Percentiles rank a stretch among this genome's conserved stretches.
These are phyloP conservation scores for Thunnus maccoyii DNA, from an alignment of 2,113 vertebrate species.

Conservation along the genomic window DNA sequence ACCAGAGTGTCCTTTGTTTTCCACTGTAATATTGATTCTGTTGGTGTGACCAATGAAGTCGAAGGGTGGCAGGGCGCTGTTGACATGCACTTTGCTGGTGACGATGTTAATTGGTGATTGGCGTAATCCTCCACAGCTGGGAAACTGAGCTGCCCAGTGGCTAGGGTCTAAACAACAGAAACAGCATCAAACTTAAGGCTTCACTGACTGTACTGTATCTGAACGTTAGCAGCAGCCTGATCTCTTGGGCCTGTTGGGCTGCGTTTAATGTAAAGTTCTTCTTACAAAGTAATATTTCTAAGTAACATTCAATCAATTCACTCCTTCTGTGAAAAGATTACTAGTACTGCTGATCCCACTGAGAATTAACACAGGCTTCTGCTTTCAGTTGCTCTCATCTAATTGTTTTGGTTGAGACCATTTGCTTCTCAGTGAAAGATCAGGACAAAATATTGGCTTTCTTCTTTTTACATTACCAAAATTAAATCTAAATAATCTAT, in stretches of 20 bases:
- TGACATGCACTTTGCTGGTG: constrained; percentile 71
- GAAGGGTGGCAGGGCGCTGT: constrained; percentile 79
- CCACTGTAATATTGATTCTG: constrained; percentile 73
- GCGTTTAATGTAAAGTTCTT: too few relatives aligned
- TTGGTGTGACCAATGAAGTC: constrained; percentile 85
- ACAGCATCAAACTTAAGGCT: constrained; percentile 1
- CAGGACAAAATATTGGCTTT: too few relatives aligned
- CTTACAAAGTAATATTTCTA: too few relatives aligned
- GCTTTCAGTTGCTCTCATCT: background rate
- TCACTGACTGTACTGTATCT: background rate
- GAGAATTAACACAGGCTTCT: too few relatives aligned
- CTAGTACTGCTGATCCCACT: too few relatives aligned
- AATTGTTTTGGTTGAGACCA: background rate
- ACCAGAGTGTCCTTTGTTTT: constrained; percentile 90
- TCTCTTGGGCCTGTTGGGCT: too few relatives aligned
- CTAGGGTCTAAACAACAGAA: constrained; percentile 81
- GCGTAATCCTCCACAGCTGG: constrained; percentile 65
- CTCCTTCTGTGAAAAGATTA: too few relatives aligned
- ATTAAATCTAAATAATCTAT: too few relatives aligned
- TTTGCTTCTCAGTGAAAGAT: too few relatives aligned
- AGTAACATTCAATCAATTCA: too few relatives aligned
- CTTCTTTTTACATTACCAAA: too few relatives aligned
- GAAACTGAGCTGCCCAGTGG: constrained; percentile 71
- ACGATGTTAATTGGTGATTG: constrained; percentile 93
- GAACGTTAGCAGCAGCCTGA: background rate